Evolutionary conservation across 2,888 invertebrate species (phyloP).

Genomic region (Griposia aprilina): DNA sequence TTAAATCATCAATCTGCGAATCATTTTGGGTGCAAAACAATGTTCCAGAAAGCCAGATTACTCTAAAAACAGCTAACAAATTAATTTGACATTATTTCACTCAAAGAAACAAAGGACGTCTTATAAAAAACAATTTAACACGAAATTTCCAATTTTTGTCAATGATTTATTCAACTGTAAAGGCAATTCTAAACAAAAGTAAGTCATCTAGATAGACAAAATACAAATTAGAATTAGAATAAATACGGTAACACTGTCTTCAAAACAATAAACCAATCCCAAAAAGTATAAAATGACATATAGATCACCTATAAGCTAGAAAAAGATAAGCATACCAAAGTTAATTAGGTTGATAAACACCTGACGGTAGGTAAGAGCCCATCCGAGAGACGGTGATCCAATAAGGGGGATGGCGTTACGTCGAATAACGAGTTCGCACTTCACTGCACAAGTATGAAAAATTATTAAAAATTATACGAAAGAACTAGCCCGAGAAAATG

Average conservation of each 20-base stretch:
- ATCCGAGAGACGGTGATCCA: slow-evolving; percentile 67
- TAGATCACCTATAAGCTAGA: not conserved
- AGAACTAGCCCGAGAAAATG: slow-evolving; percentile 13
- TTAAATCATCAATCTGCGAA: not conserved
- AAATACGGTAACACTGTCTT: not conserved
- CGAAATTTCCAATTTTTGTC: slow-evolving; percentile 13
- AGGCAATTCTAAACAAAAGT: not conserved
- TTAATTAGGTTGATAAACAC: slow-evolving; percentile 55
- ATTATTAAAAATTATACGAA: slow-evolving; percentile 63
- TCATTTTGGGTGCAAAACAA: slow-evolving; percentile 25
- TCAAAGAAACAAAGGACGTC: slow-evolving; percentile 13
- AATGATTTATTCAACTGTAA: slow-evolving; percentile 1
- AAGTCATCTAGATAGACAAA: not conserved
- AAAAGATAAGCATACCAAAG: slow-evolving; percentile 42
- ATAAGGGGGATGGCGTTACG: slow-evolving; percentile 70
- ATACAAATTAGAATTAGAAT: not conserved
- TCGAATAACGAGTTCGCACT: slow-evolving; percentile 65
- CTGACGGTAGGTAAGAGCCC: slow-evolving; percentile 51
- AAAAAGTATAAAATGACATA: not conserved
- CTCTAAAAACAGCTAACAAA: slow-evolving; percentile 4
- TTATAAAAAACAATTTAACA: not conserved
- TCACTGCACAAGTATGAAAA: slow-evolving; percentile 61
- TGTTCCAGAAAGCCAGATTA: slow-evolving; percentile 38
- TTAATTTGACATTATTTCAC: slow-evolving; percentile 27
- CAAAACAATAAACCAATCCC: not conserved